Conservation (phyloP, 2,113 vertebrate genomes). For the Poeciliopsis occidentalis region DNA sequence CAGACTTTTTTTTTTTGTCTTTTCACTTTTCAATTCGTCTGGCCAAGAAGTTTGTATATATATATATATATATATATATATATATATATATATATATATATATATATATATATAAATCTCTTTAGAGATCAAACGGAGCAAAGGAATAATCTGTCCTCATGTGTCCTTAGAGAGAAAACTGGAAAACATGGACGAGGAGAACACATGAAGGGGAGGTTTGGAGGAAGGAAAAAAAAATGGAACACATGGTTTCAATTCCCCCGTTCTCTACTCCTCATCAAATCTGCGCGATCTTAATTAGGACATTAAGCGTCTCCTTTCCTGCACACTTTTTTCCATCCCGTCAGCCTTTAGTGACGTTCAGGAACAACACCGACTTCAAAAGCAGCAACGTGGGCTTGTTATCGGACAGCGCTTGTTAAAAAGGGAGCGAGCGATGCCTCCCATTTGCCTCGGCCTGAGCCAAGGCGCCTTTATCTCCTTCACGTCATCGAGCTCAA, state of each 20-base stretch:
- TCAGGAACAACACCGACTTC: slow-evolving; percentile 53
- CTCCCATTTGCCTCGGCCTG: slow-evolving; percentile 44
- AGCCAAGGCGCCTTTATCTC: slow-evolving; percentile 62
- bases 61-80: neutral
- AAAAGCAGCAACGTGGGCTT: slow-evolving; percentile 43
- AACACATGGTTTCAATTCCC: slow-evolving; percentile 70
- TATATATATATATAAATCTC: slow-evolving; percentile 4
- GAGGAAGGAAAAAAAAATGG: slow-evolving; percentile 28
- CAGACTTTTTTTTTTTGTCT: neutral
- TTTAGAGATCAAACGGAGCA: slow-evolving; percentile 29
- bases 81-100: too few species aligned
- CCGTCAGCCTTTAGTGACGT: slow-evolving; percentile 68
- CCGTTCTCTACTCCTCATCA: slow-evolving; percentile 62
- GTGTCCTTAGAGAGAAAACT: slow-evolving; percentile 16
- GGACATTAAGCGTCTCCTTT: slow-evolving; percentile 67
- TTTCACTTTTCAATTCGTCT: neutral
- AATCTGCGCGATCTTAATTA: slow-evolving; percentile 75
- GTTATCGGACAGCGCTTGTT: slow-evolving; percentile 44
- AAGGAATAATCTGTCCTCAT: slow-evolving; percentile 15
- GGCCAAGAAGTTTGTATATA: slow-evolving; percentile 13
- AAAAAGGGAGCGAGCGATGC: slow-evolving; percentile 27
- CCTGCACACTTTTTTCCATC: slow-evolving; percentile 57
- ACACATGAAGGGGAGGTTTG: slow-evolving; percentile 22
- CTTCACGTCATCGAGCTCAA: slow-evolving; percentile 63
- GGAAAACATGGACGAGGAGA: slow-evolving; percentile 14